Conservation (phyloP, 2,888 invertebrate species). For the Zaprionus obscuricornis region DNA sequence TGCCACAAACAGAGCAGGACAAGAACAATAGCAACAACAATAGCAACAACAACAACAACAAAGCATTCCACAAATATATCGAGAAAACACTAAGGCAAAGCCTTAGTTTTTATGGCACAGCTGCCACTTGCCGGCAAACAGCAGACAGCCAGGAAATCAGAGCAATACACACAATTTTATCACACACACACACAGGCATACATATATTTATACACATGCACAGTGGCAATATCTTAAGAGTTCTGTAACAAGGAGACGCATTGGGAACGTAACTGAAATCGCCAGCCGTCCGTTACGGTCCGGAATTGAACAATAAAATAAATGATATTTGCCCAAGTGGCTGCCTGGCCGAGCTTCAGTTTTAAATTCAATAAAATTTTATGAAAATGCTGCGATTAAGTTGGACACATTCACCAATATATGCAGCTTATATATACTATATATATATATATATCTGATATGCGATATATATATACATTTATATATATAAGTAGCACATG, state of each 20-base stretch:
- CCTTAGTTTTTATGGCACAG: slow-evolving; percentile 72
- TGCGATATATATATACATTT: too few species aligned
- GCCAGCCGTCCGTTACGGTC: slow-evolving; percentile 48
- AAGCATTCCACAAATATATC: slow-evolving; percentile 4
- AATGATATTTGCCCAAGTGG: slow-evolving; percentile 77
- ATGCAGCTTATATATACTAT: slow-evolving; percentile 15
- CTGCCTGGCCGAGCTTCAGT: slow-evolving; percentile 40
- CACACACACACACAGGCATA: slow-evolving; percentile 19
- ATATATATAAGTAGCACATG: too few species aligned
- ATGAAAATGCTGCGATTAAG: slow-evolving; percentile 76
- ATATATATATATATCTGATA: slow-evolving; percentile 32
- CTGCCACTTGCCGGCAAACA: slow-evolving; percentile 72
- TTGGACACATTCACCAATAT: slow-evolving; percentile 42
- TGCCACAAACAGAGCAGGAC: slow-evolving; percentile 73
- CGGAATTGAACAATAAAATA: slow-evolving; percentile 79
- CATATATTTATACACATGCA: slow-evolving; percentile 2
- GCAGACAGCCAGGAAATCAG: slow-evolving; percentile 70
- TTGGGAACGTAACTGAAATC: slow-evolving; percentile 55
- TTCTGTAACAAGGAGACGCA: slow-evolving; percentile 45
- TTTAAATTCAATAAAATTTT: slow-evolving; percentile 79
- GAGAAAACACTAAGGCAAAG: slow-evolving; percentile 24
- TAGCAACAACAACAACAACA: slow-evolving; percentile 2
- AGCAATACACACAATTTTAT: slow-evolving; percentile 40
- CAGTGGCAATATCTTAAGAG: slow-evolving; percentile 35
- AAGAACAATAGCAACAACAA: slow-evolving; percentile 25